Conservation (phyloP, 1,140 invertebrate species). For the Pseudomyrmex concolor region DNA sequence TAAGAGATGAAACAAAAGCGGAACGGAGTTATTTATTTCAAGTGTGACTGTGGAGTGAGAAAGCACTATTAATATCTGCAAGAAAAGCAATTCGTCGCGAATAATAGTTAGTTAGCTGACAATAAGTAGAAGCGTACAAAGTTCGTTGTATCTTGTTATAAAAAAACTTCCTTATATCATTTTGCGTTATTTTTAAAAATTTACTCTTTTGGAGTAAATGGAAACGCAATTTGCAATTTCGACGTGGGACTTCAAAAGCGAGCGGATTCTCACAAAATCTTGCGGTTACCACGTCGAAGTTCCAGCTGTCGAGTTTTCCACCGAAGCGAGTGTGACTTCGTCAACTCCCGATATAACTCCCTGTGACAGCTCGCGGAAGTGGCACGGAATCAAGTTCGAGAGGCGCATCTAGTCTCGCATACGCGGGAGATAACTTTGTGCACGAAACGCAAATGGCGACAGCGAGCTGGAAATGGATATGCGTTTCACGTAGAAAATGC, state of each 20-base stretch:
- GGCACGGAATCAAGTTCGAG: slow-evolving; percentile 38
- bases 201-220: neutral
- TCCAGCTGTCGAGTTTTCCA: slow-evolving; percentile 35
- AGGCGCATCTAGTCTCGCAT: slow-evolving; percentile 34
- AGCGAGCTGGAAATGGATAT: slow-evolving; percentile 47
- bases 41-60: neutral
- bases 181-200: no score
- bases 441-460: slow-evolving; percentile 27
- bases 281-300: slow-evolving; percentile 31
- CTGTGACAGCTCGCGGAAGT: slow-evolving; percentile 12
- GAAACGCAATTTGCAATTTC: slow-evolving; percentile 24
- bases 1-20: slow-evolving; percentile 24
- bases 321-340: slow-evolving; percentile 32
- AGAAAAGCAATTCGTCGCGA: neutral
- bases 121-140: no score
- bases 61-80: neutral
- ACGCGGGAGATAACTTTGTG: slow-evolving; percentile 29
- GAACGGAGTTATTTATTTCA: slow-evolving; percentile 20
- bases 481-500: slow-evolving; percentile 51
- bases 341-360: slow-evolving; percentile 30
- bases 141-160: no score
- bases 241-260: neutral
- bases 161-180: no score
- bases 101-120: neutral
- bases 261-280: slow-evolving; percentile 7